Base-by-base conservation (phyloP, 2,113 vertebrate species). In the Python bivittatus region DNA sequence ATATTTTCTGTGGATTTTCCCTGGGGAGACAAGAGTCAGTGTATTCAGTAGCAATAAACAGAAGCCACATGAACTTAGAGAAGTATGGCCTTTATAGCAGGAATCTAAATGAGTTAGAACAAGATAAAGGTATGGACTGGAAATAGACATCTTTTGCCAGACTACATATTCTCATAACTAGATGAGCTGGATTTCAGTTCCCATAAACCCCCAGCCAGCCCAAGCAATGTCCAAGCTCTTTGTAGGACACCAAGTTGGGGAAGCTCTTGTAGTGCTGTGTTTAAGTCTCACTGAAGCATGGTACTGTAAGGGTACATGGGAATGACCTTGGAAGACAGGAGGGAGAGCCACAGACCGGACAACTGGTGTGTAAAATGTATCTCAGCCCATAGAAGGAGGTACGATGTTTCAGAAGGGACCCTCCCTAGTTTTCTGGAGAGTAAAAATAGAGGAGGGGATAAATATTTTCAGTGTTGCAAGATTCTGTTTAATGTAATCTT, bases 1-100 rank as follows among this genome's bases (percentile, higher is more conserved):
- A 99, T 17, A 98, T 96, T 38, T 94, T 97, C 29, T 98, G 97
- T 61, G 98, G 97, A 87, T 97, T 98, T 97, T 96, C 95, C 96
- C 98, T 99, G 96, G 53, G 88, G 88, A 61, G 86, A 7, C 10
- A 33, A 94, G 42, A 79, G 54, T 2, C 64, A 22, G 6, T 13
- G 17, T 23, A 57, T 12, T 38, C n/a, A 61, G 53, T 42, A 7
- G 15, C 33, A 79, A 79, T 38, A 9, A 2, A 22, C 17, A 42
- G 33, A 79, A 79, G 33, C 6, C 72, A 22, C 38, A 79, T 79
- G 17, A 42, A 79, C 2, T 79, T 38, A 79, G 33, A 79, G 17
- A 79, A 38, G 17, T 20, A 38, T 27, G 86, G 4, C 15, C 53
- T 88, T 57, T 53, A 9, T 9, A 58, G n/a, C 7, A 29, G 29